These are phyloP conservation scores for Hesperophylax magnus DNA, from an alignment of 1,140 invertebrate species.

Conservation along the genomic window DNA sequence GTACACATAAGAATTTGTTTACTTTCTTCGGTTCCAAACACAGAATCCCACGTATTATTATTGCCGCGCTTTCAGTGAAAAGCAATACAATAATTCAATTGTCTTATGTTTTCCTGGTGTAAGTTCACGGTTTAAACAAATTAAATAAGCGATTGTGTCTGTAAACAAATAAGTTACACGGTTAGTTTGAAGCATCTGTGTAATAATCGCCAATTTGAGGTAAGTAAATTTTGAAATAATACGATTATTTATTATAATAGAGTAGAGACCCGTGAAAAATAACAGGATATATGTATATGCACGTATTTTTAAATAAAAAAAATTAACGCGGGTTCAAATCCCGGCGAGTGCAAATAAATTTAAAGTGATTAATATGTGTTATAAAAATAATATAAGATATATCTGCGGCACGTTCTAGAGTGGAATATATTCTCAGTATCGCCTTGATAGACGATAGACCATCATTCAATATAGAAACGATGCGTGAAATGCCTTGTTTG, in stretches of 20 bases:
- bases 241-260: not conserved
- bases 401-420: too few relatives aligned
- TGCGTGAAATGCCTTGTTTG: too few relatives aligned
- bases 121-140: not conserved
- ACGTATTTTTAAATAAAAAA: too few relatives aligned
- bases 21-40: too few relatives aligned
- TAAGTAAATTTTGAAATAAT: not conserved
- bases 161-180: constrained; percentile 8
- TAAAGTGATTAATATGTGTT: too few relatives aligned
- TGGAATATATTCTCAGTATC: too few relatives aligned
- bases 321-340: too few relatives aligned
- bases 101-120: not conserved
- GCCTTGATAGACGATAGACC: too few relatives aligned
- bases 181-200: not conserved
- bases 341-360: too few relatives aligned
- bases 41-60: not conserved
- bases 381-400: too few relatives aligned
- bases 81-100: not conserved
- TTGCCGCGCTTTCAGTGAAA: constrained; percentile 33
- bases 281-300: too few relatives aligned
- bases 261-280: not conserved
- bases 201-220: not conserved
- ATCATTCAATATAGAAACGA: too few relatives aligned
- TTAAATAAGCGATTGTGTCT: not conserved
- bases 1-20: not conserved